Conservation (phyloP, 1,140 invertebrate genomes). For the Bradysia coprophila region DNA sequence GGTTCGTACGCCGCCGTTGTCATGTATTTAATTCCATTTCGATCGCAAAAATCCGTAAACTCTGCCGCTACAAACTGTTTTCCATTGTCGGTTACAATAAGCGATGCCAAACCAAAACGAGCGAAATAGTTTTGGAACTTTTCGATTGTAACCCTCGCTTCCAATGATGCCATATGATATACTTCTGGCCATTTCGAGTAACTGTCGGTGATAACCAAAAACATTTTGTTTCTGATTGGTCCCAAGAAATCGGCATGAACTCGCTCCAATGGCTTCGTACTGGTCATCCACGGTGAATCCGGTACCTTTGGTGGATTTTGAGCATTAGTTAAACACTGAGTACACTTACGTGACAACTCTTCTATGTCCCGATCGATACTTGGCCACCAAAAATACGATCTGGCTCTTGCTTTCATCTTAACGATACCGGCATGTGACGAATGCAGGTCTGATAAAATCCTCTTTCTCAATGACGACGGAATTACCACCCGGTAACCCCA, state of each 20-base stretch:
- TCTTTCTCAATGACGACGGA: conserved; percentile 4
- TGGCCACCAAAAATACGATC: no score
- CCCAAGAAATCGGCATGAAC: conserved; percentile 30
- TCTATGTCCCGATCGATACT: no score
- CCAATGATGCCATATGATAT: not conserved
- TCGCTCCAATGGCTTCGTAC: no score
- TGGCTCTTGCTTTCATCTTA: no score
- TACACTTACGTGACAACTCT: no score
- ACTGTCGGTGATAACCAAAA: conserved; percentile 24
- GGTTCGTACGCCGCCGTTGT: conserved; percentile 1
- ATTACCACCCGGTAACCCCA: no score
- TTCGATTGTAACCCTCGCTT: not conserved
- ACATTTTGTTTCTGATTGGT: conserved; percentile 17
- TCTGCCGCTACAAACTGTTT: not conserved
- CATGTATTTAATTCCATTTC: not conserved
- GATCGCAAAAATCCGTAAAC: not conserved
- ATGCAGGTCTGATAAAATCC: not conserved
- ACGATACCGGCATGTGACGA: no score
- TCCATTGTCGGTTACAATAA: conserved; percentile 9
- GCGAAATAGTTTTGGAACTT: not conserved
- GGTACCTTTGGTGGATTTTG: no score
- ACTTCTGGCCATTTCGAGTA: conserved; percentile 22
- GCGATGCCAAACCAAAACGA: not conserved
- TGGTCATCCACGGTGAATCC: no score
- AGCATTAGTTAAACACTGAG: no score